A percentile compares a stretch with the other conserved stretches of the same genome.
phyloP scores from a whole-genome alignment of 2,888 invertebrate species.

The Trachelus iudaicus region DNA sequence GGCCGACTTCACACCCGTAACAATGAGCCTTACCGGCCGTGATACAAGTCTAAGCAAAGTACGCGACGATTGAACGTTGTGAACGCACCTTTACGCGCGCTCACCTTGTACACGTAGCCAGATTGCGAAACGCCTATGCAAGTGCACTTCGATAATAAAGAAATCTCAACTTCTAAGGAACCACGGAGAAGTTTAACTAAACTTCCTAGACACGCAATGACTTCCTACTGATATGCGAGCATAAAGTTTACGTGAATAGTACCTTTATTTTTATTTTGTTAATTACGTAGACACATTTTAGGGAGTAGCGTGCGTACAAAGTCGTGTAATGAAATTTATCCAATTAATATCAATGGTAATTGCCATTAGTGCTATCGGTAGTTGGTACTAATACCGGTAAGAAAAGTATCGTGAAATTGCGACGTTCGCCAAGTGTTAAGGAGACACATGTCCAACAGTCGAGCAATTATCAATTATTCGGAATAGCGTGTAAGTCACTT shows the following conservation, averaged over 20 bases:
- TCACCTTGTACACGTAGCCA: not conserved
- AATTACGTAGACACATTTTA: not conserved
- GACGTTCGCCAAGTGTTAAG: not conserved
- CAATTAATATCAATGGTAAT: not conserved
- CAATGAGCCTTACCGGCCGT: not conserved
- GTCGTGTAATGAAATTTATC: not conserved
- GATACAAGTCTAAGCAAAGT: not conserved
- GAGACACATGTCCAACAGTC: not conserved
- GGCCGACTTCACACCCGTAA: conserved; percentile 20
- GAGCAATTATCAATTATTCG: conserved; percentile 9
- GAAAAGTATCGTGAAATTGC: not conserved
- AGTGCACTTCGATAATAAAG: not conserved
- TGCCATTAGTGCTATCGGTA: not conserved
- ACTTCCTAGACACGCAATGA: not conserved
- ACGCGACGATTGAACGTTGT: not conserved
- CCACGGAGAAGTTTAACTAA: not conserved
- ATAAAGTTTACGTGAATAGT: not conserved
- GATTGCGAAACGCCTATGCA: not conserved
- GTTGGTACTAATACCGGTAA: not conserved
- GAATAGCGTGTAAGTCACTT: conserved; percentile 4
- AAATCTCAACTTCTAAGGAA: not conserved
- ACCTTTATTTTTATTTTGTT: not conserved
- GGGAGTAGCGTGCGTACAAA: not conserved
- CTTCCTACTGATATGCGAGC: not conserved
- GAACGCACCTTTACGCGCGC: not conserved